Evolutionary conservation across 2,113 vertebrate species (phyloP).

Genomic region (Heterotis niloticus): DNA sequence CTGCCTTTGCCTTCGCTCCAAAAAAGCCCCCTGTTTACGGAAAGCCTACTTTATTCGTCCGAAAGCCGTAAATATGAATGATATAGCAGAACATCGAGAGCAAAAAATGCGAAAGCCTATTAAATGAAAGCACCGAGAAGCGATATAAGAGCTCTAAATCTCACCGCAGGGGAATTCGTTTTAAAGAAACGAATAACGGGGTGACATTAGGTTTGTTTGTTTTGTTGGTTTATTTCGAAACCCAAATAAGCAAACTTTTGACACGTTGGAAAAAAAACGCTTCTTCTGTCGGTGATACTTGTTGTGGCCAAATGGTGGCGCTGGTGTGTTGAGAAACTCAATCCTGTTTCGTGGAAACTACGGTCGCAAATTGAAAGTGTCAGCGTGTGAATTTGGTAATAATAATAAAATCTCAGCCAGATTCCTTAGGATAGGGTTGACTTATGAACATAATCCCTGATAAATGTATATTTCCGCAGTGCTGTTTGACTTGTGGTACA

Average conservation of each 20-base stretch:
- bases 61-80: background rate
- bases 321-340: conserved; percentile 7
- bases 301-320: conserved; percentile 11
- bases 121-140: too few relatives aligned
- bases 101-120: too few relatives aligned
- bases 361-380: background rate
- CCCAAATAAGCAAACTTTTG: too few relatives aligned
- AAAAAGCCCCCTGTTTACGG: too few relatives aligned
- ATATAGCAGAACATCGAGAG: background rate
- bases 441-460: background rate
- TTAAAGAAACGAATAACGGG: too few relatives aligned
- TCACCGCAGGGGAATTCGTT: too few relatives aligned
- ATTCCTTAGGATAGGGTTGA: background rate
- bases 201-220: too few relatives aligned
- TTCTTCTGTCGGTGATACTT: background rate
- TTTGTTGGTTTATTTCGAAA: too few relatives aligned
- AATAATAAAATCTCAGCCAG: background rate
- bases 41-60: background rate
- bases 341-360: background rate
- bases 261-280: too few relatives aligned
- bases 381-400: background rate
- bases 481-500: background rate
- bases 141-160: too few relatives aligned
- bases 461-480: too few relatives aligned
- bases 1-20: conserved; percentile 64